Evolutionary conservation across 2,797 vertebrate species (phyloP), one percentile per base, ranked within the genome.

Genomic region (Melanogrammus aeglefinus): DNA sequence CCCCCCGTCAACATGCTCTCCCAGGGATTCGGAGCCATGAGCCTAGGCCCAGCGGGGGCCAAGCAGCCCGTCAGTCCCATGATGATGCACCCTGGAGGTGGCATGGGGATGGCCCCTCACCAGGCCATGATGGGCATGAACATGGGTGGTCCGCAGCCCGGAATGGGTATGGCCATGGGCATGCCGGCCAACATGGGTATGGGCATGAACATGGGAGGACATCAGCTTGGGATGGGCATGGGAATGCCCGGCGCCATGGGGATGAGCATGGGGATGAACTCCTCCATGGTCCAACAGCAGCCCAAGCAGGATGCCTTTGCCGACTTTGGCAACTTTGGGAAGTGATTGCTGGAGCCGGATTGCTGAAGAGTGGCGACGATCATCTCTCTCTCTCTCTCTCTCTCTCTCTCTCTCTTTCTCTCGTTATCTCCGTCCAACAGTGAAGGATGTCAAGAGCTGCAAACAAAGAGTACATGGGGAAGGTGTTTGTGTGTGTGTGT

Each of bases 241-340:
- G 91, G 89, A 70, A 91, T 92, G 88, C 87, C 86, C 51, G 88
- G 87, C 24, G 75, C 79, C 91, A 75, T 93, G 79, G 92, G 87
- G 79, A 94, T 96, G 94, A 91, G 38, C 57, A 90, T 96, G 85
- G 87, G 93, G n/a, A 92, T 97, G 95, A 89, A 94, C 87, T 84
- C 94, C 78, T 86, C 82, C 38, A 92, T 95, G 90, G 91, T 89
- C 88, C 93, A 96, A 85, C 96, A 96, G 85, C 96, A 96, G 86
- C 95, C 96, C 87, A 99, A 99, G 95, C 96, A 97, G 83, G 97
- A 99, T 92, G 97, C 97, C 94, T 99, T 99, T 87, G 97, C 98
- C 92, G 97, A 98, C 92, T 99, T 99, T 80, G 96, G 95, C 93
- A 99, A 97, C 95, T 99, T 99, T 92, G 96, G 96, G 92, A 99